These are phyloP conservation scores for Ophion ellenae DNA, from an alignment of 2,888 invertebrate genomes.

Conservation along the genomic window DNA sequence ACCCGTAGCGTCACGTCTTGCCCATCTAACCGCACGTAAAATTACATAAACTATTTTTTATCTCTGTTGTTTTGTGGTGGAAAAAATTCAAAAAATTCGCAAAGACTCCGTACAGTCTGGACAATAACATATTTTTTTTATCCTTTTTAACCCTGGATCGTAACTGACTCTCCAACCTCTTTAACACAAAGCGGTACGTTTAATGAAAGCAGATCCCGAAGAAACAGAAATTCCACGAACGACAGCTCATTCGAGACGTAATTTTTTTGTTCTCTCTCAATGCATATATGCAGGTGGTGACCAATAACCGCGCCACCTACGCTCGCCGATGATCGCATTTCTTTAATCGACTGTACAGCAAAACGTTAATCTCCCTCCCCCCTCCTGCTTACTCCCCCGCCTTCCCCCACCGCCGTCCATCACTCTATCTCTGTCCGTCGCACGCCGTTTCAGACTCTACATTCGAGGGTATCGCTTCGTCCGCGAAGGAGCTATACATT, in stretches of 20 bases:
- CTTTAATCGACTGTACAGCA: constrained; percentile 54
- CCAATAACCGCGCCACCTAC: constrained; percentile 61
- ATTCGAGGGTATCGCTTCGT: constrained; percentile 60
- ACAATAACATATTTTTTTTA: too few relatives aligned
- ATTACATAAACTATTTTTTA: too few relatives aligned
- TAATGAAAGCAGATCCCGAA: background rate
- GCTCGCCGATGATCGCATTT: constrained; percentile 67
- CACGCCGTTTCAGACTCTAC: constrained; percentile 10
- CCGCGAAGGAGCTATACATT: constrained; percentile 34
- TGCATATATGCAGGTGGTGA: constrained; percentile 47
- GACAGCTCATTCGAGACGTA: constrained; percentile 9
- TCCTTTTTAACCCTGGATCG: too few relatives aligned
- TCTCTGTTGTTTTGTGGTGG: too few relatives aligned
- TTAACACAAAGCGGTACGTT: background rate
- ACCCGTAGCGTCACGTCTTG: too few relatives aligned
- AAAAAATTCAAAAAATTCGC: too few relatives aligned
- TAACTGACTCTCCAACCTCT: too few relatives aligned
- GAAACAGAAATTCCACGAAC: constrained; percentile 33
- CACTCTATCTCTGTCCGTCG: background rate
- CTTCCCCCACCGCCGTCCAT: background rate
- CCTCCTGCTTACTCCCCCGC: background rate
- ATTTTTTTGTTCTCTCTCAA: constrained; percentile 19
- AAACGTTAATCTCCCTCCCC: constrained; percentile 2
- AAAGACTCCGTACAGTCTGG: too few relatives aligned
- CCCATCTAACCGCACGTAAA: too few relatives aligned